Conservation (phyloP, 2,113 vertebrate species). For the Choloepus hoffmanni region DNA sequence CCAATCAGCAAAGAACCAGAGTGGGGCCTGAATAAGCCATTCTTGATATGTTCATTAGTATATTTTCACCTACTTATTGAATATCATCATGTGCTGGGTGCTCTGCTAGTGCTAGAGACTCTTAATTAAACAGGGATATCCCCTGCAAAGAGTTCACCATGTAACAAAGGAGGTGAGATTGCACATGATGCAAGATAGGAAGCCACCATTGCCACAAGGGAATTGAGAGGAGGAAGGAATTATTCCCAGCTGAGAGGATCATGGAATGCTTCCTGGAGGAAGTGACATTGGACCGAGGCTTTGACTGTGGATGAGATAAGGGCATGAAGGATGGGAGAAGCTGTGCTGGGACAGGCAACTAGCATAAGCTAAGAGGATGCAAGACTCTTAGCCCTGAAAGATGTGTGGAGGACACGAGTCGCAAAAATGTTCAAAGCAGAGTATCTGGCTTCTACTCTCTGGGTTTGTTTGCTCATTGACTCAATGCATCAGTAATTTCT, state of each 20-base stretch:
- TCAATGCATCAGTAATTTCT: background rate
- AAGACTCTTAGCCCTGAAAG: background rate
- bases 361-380: background rate
- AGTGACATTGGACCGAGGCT: background rate
- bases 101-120: background rate
- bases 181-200: background rate
- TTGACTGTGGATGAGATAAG: background rate
- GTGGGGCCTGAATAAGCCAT: fast-evolving
- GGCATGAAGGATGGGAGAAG: background rate
- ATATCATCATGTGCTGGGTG: background rate
- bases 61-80: background rate
- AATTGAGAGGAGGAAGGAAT: background rate
- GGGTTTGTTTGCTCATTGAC: background rate
- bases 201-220: background rate
- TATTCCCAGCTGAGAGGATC: background rate
- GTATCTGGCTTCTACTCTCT: background rate
- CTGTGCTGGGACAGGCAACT: background rate
- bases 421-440: background rate
- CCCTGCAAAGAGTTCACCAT: background rate
- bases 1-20: background rate
- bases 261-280: background rate
- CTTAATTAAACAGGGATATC: background rate
- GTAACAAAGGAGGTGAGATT: too few relatives aligned
- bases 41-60: background rate
- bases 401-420: background rate